These are phyloP conservation scores for Aphelenchoides fujianensis DNA, from an alignment of 1,140 invertebrate genomes.

Conservation along the genomic window DNA sequence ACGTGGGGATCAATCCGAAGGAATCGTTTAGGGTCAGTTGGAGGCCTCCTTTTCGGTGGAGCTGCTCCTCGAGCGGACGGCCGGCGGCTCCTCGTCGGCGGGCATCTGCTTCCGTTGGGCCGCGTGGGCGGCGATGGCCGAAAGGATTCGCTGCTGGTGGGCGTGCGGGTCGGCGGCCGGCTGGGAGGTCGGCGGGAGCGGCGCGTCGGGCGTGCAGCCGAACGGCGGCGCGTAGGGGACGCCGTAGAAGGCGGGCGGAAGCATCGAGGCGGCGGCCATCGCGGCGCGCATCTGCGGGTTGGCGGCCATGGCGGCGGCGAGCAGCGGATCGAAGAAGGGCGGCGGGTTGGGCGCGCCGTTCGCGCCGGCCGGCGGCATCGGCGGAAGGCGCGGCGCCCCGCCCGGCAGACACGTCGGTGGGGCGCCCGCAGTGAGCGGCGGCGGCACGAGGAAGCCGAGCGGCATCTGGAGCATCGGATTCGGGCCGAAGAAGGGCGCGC, in stretches of 20 bases:
- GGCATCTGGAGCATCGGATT: slow-evolving; percentile 10
- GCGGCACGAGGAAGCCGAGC: not conserved
- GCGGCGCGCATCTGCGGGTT: slow-evolving; percentile 3
- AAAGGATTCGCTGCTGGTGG: not conserved
- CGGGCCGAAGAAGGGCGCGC: not conserved
- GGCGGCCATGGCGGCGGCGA: not conserved
- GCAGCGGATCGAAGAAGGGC: not conserved
- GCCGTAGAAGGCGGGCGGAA: not conserved
- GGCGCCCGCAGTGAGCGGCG: no score
- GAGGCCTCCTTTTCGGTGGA: not conserved
- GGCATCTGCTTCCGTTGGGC: not conserved
- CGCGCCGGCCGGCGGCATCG: not conserved
- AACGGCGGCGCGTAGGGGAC: not conserved
- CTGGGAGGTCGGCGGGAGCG: not conserved
- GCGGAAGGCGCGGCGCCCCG: not conserved
- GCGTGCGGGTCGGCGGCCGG: not conserved
- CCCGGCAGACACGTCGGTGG: no score
- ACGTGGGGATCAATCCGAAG: not conserved
- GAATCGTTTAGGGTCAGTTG: no score
- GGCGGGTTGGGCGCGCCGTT: not conserved
- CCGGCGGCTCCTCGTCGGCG: not conserved
- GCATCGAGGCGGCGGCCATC: not conserved
- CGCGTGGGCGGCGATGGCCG: not conserved
- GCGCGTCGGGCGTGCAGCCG: not conserved
- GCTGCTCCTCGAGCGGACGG: not conserved